Conservation (phyloP, 1,140 invertebrate species). For the Psilanteris sp. region DNA sequence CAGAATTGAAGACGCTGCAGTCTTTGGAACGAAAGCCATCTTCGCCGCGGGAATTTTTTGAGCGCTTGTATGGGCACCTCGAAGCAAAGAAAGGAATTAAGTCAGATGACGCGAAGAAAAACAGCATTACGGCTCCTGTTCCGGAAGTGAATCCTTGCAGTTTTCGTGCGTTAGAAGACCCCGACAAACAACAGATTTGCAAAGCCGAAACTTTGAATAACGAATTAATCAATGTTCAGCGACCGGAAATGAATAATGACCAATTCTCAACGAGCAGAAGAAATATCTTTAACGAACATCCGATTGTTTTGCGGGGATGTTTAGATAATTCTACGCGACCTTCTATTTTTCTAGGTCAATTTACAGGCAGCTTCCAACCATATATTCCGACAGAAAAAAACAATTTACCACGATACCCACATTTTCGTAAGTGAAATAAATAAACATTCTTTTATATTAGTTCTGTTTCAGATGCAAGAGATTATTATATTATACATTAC, state of each 20-base stretch:
- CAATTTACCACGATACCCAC: conserved; percentile 72
- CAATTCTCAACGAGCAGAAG: conserved; percentile 3
- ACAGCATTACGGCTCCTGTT: conserved; percentile 18
- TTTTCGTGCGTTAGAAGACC: conserved; percentile 20
- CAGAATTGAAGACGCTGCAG: conserved; percentile 55
- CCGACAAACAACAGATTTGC: conserved; percentile 15
- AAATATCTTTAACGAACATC: conserved; percentile 32
- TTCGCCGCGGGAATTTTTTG: conserved; percentile 84
- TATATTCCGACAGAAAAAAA: conserved; percentile 63
- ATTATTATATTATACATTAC: no score
- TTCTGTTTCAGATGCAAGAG: no score
- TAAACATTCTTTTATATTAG: no score
- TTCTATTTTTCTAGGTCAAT: conserved; percentile 43
- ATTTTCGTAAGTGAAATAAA: conserved; percentile 77
- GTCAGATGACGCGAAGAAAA: conserved; percentile 53
- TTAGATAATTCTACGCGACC: conserved; percentile 21
- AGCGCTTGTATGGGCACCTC: conserved; percentile 83
- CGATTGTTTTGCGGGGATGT: conserved; percentile 2
- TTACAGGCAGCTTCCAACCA: conserved; percentile 62
- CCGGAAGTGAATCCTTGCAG: conserved; percentile 48
- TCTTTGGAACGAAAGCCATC: conserved; percentile 78
- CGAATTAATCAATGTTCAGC: conserved; percentile 21
- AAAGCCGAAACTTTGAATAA: conserved; percentile 25
- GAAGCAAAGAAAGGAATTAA: conserved; percentile 73
- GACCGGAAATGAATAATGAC: conserved; percentile 21